Percentiles rank a stretch among this genome's conserved stretches.
Evolutionary conservation across 1,140 invertebrate genomes (phyloP).

Genomic region (Camponotus vicinus): DNA sequence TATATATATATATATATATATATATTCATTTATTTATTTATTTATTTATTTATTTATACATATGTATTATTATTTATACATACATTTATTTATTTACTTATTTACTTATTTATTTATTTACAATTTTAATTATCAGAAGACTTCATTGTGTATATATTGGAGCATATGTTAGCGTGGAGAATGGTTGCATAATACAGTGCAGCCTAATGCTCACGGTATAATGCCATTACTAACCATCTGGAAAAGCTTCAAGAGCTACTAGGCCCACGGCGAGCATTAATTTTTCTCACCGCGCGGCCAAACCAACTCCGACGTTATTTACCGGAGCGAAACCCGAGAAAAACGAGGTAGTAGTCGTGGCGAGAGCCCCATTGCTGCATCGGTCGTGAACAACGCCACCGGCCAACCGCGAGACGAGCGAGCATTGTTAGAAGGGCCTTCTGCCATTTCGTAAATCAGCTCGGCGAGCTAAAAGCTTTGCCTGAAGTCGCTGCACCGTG

Average conservation of each 20-base stretch:
- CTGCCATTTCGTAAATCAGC: conserved; percentile 70
- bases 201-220: conserved; percentile 27
- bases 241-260: conserved; percentile 42
- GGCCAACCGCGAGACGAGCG: conserved; percentile 55
- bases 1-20: background rate
- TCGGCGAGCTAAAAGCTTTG: conserved; percentile 66
- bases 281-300: conserved; percentile 51
- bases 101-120: too few relatives aligned
- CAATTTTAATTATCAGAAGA: background rate
- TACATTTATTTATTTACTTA: too few relatives aligned
- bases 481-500: conserved; percentile 63
- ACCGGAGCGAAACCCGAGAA: conserved; percentile 59
- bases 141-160: background rate
- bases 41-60: too few relatives aligned
- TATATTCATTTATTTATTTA: too few relatives aligned
- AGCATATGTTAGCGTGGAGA: too few relatives aligned
- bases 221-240: conserved; percentile 51
- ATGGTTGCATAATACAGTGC: conserved; percentile 28
- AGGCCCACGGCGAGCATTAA: conserved; percentile 50
- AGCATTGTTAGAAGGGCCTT: conserved; percentile 55
- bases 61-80: too few relatives aligned
- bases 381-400: conserved; percentile 53
- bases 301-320: conserved; percentile 60
- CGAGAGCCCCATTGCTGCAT: conserved; percentile 19
- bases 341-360: conserved; percentile 40